Conservation (phyloP, 2,888 invertebrate species). For the Volucella inflata region DNA sequence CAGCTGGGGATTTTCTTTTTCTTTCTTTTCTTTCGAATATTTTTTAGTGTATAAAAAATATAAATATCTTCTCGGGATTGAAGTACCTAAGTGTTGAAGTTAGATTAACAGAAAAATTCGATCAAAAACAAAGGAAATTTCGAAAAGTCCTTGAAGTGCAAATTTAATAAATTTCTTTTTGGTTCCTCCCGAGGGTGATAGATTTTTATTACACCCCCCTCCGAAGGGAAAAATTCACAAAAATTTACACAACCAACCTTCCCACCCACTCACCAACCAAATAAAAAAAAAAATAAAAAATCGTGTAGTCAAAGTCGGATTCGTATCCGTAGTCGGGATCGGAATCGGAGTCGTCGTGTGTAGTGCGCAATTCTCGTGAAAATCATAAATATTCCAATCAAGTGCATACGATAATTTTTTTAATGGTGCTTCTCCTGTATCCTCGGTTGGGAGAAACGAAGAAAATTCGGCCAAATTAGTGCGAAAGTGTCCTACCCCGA, state of each 20-base stretch:
- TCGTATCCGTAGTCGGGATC: too few relatives aligned
- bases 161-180: conserved; percentile 44
- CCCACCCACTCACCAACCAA: too few relatives aligned
- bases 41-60: too few relatives aligned
- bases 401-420: conserved; percentile 36
- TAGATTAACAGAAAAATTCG: conserved; percentile 72
- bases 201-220: conserved; percentile 30
- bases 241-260: too few relatives aligned
- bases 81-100: too few relatives aligned
- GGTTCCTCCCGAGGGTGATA: conserved; percentile 39
- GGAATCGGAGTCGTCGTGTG: too few relatives aligned
- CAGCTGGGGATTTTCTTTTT: too few relatives aligned
- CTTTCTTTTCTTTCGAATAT: too few relatives aligned
- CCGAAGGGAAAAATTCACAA: conserved; percentile 36
- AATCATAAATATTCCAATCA: conserved; percentile 57
- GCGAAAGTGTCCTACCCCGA: conserved; percentile 52
- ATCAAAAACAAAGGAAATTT: too few relatives aligned
- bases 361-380: conserved; percentile 54
- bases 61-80: too few relatives aligned
- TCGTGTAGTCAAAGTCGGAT: background rate
- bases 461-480: conserved; percentile 22
- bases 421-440: background rate
- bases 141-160: conserved; percentile 1
- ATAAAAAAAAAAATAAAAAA: conserved; percentile 12
- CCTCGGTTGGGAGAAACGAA: conserved; percentile 4